Evolutionary conservation across 2,113 vertebrate genomes (phyloP), one percentile per base, ranked within the genome.

Genomic region (Corydoras maculifer): DNA sequence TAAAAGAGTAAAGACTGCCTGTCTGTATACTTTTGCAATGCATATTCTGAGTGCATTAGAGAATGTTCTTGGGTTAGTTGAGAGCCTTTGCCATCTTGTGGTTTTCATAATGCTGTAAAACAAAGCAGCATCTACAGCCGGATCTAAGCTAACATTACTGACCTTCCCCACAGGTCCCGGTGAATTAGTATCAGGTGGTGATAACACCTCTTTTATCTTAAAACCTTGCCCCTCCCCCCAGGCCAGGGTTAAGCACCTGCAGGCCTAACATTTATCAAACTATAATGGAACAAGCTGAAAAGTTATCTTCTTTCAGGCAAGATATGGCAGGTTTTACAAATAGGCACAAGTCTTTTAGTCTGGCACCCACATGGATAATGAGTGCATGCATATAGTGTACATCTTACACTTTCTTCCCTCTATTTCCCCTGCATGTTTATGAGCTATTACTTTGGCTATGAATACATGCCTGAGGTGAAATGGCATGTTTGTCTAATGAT

Each of bases 141-240:
- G 77, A 81, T 82, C 84, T 73, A 85, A 78, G 82, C 75, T 79
- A 76, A 86, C 84, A 89, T 89, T 89, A 89, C 84, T 69, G 76
- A 74, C 77, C 65, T 86, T 78, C 85, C 89, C 88, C 77, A 84
- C 77, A 83, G 88, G 81, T 84, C 82, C 80, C 75, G 81, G 84
- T 87, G 87, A 81, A 87, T 89, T 86, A 83, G 81, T 83, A 88
- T 91, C 90, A 85, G 4, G 69, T 81, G 83, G 79, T 87, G 90
- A 91, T 88, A 90, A 90, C 85, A 88, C 83, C 79, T 91, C 85
- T 85, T 90, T 86, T 79, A 87, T 90, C 89, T 88, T 86, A 76
- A 62, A 80, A 84, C 80, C 82, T 61, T 53, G 68, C 63, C 31
- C 60, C 62, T 72, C 58, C 83, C 85, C 82, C 55, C 78, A 82